These are phyloP conservation scores for Sebastes oblongus DNA, from an alignment of 2,797 vertebrate genomes.

Conservation along the genomic window DNA sequence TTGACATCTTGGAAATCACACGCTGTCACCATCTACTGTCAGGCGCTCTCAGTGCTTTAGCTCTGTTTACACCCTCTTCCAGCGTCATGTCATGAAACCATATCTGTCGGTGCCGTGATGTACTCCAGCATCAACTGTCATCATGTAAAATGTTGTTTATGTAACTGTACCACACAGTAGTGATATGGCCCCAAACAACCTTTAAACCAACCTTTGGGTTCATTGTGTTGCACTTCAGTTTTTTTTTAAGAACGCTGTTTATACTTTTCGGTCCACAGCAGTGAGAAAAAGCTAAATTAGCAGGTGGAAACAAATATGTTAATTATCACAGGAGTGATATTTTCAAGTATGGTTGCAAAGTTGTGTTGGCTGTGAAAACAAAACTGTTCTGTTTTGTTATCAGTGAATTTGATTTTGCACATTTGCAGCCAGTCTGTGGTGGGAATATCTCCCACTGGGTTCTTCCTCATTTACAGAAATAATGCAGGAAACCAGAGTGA, in stretches of 20 bases:
- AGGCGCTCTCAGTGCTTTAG: not conserved
- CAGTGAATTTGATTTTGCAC: too few relatives aligned
- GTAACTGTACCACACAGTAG: not conserved
- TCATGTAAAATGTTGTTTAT: not conserved
- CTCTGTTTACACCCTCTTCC: not conserved
- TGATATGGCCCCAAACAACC: not conserved
- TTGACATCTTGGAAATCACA: not conserved
- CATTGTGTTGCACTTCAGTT: not conserved
- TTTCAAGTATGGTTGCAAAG: not conserved
- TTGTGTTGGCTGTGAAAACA: not conserved
- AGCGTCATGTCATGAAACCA: not conserved
- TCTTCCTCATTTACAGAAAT: slow-evolving; percentile 34
- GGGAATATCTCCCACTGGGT: not conserved
- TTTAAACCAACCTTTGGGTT: not conserved
- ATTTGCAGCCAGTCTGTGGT: not conserved
- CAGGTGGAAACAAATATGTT: not conserved
- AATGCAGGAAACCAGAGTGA: slow-evolving; percentile 39
- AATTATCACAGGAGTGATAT: not conserved
- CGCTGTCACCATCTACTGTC: not conserved
- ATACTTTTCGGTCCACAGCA: not conserved
- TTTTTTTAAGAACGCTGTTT: not conserved
- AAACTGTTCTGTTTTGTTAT: too few relatives aligned
- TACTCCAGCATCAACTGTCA: not conserved
- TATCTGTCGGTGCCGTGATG: not conserved
- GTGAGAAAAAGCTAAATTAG: not conserved